These are phyloP conservation scores for Euclidia mi DNA, from an alignment of 2,888 invertebrate species.

Conservation along the genomic window DNA sequence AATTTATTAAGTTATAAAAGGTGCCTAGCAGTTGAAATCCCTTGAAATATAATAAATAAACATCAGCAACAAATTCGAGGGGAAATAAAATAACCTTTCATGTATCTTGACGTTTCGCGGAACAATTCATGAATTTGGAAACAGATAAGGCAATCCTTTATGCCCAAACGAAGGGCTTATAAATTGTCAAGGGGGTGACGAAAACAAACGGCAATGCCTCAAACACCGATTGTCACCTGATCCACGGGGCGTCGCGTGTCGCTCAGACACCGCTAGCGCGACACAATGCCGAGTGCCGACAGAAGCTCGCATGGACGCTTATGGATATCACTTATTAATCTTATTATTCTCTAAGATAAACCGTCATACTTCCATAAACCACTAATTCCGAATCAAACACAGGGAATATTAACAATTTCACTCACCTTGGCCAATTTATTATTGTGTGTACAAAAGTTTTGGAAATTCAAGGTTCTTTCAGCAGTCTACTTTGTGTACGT, in stretches of 20 bases:
- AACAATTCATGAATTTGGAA: slow-evolving; percentile 60
- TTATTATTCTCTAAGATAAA: slow-evolving; percentile 41
- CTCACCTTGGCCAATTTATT: not conserved
- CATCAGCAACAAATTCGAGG: slow-evolving; percentile 29
- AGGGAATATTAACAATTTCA: not conserved
- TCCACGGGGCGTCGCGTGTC: slow-evolving; percentile 43
- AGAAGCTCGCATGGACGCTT: slow-evolving; percentile 30
- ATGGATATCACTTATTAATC: slow-evolving; percentile 40
- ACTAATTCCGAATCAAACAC: not conserved
- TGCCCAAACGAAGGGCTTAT: slow-evolving; percentile 60
- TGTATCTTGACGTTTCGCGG: slow-evolving; percentile 49
- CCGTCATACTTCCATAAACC: slow-evolving; percentile 1
- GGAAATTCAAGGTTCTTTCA: not conserved
- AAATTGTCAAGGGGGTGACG: slow-evolving; percentile 60
- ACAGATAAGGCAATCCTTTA: slow-evolving; percentile 58
- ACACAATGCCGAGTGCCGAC: slow-evolving; percentile 10
- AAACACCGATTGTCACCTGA: slow-evolving; percentile 63
- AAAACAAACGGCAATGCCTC: slow-evolving; percentile 54
- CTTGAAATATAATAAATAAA: slow-evolving; percentile 32
- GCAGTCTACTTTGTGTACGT: not conserved
- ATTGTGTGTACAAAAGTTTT: not conserved
- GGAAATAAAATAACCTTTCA: slow-evolving; percentile 53
- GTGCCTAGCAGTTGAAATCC: slow-evolving; percentile 26
- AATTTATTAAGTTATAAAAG: too few relatives aligned
- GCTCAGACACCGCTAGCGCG: slow-evolving; percentile 31